Conservation (phyloP, 1,140 invertebrate genomes). For the Anastrepha ludens region DNA sequence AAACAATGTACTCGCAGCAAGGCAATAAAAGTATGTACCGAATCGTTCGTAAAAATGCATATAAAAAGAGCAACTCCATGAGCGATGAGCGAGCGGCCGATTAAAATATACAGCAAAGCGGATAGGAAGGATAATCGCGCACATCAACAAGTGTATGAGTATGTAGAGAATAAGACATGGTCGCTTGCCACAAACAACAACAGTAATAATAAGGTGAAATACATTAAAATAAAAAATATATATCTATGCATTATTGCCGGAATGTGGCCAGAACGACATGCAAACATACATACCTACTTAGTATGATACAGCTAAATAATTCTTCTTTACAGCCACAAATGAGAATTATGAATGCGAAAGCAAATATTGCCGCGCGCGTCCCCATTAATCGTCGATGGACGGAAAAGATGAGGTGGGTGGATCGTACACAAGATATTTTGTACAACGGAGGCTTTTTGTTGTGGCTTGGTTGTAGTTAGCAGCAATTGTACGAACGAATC, state of each 20-base stretch:
- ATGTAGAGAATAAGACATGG: not conserved
- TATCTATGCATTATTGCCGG: not conserved
- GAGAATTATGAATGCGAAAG: not conserved
- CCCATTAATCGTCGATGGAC: not conserved
- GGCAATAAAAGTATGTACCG: slow-evolving; percentile 12
- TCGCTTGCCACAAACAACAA: not conserved
- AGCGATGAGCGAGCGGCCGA: not conserved
- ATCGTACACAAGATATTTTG: not conserved
- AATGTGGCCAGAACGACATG: not conserved
- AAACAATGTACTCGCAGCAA: not conserved
- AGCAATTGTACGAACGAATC: not conserved
- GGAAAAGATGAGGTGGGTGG: not conserved
- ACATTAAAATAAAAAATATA: not conserved
- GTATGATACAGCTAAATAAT: not conserved
- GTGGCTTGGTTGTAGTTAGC: too few relatives aligned
- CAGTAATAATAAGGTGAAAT: not conserved
- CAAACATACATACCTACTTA: not conserved
- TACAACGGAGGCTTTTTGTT: too few relatives aligned
- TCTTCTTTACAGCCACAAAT: not conserved
- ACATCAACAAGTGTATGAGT: not conserved
- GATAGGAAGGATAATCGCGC: not conserved
- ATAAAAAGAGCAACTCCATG: not conserved
- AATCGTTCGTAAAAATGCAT: not conserved
- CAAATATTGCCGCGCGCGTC: not conserved
- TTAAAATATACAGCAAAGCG: not conserved